Evolutionary conservation across 2,888 invertebrate species (phyloP), one percentile per base, ranked within the genome.

Genomic region (Cartodere bifasciata): DNA sequence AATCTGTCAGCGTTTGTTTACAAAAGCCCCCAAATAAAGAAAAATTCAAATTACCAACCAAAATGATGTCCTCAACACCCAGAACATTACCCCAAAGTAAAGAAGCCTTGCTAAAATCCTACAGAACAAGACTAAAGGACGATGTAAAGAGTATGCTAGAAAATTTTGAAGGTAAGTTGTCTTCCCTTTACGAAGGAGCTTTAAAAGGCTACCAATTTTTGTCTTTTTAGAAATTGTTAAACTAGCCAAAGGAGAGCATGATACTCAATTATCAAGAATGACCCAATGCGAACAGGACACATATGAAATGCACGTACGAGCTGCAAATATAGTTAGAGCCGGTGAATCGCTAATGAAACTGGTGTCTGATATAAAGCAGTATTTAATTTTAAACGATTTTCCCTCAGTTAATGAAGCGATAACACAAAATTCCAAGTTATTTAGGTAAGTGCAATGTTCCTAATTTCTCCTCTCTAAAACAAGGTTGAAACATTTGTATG

Each of bases 381-480:
- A 95, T 59, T 66, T 97, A 24, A 94, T 97, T 48, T 68, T 98
- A 12, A 97, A 97, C 58, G 97, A 98, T 62, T 98, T 98, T 55
- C 92, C 92, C 24, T 92, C 94, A 2, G 90, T 97, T 0, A 97
- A 97, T 58, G 92, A 95, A 53, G 88, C 94, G 0, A 95, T 97
- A 40, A 80, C 85, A n/a, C 82, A 85, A 45, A 92, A 91, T 55
- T 87, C 87, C 0, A 84, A 86, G 54, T 60, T 90, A 7, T 91
- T 87, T 53, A 52, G 60, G 61, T 60, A 45, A 22, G 16, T 11
- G 29, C 13, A 9, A 29, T 10, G 15, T 28, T 10, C 26, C 15
- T 28, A 22, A 28, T 10, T 13, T 13, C 5, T 7, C 6, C 11
- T 24, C 6, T 11, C 10, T 9, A 20, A 6, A 3, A 1, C 11